phyloP scores from a whole-genome alignment of 2,113 vertebrate genomes.

The Prunella fulvescens region DNA sequence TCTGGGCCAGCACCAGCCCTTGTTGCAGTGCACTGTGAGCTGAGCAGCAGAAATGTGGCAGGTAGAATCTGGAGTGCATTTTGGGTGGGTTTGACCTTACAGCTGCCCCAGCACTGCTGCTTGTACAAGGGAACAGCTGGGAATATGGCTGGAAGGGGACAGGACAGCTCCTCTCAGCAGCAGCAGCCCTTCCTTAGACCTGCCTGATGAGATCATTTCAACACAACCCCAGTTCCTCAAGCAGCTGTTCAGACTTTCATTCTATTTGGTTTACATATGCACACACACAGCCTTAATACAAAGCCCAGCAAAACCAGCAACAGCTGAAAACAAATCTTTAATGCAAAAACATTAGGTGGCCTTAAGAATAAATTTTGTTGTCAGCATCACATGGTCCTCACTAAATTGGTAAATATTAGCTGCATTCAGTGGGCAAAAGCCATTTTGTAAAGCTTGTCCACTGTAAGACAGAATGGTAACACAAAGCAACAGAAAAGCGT shows the following conservation, averaged over 20 bases:
- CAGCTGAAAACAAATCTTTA: neutral
- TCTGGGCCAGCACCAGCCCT: neutral
- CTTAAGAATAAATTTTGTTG: neutral
- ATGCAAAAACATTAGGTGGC: neutral
- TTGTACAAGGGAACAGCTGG: neutral
- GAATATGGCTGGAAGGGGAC: neutral
- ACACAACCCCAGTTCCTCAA: neutral
- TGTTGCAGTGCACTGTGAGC: neutral
- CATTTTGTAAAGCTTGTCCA: neutral
- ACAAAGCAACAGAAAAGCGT: neutral
- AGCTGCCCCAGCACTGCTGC: neutral
- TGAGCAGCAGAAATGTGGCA: neutral
- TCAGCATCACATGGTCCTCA: neutral
- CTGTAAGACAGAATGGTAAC: neutral
- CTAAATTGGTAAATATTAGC: neutral
- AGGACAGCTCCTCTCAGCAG: neutral
- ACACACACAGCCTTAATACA: neutral
- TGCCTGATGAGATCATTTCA: neutral
- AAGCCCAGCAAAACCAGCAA: neutral
- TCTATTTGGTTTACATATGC: neutral
- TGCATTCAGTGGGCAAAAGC: neutral
- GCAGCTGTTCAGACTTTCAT: neutral
- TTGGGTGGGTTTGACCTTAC: fast-evolving
- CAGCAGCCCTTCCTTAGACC: neutral
- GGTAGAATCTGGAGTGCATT: neutral